Base-by-base conservation (phyloP, 2,888 invertebrate species). In the Cremastinae sp. region DNA sequence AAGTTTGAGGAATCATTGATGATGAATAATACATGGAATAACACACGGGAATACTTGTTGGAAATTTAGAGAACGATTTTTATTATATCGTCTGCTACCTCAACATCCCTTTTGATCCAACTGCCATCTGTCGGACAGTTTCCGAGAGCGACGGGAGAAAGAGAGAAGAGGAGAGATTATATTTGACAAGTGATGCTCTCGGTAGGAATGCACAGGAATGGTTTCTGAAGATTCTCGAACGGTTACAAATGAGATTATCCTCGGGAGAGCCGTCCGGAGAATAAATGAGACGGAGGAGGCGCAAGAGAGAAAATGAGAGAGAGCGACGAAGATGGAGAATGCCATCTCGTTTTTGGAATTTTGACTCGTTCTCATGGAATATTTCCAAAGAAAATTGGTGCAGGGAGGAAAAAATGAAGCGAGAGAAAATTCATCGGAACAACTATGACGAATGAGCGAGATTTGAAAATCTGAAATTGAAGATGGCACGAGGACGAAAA, bases 291-390 rank as follows among this genome's bases (percentile, higher is more conserved):
- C 58, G 14, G 45, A 28, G 35, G 37, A 28, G 22, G 20, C 20
- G 22, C 61, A 56, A 72, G 41, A 53, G 61, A 43, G 56, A 20
- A 59, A 35, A 20, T 45, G 61, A 58, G 14, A 58, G 55, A 55
- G 43, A 35, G 51, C 39, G 65, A 41, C 49, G 45, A 70, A 73
- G 78, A 75, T 76, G 80, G 73, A 79, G 75, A 70, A 79, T 78
- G 75, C 74, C 61, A 58, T 47, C 68, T 47, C 66, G 51, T 16
- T 58, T 62, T n/a, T 51, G 62, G 71, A 78, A 71, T 37, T 53
- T 71, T 72, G 47, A 47, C 66, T 59, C 59, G 56, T 78, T 22
- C 47, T 41, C n/a, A n/a, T n/a, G n/a, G n/a, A n/a, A n/a, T n/a
- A n/a, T n/a, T n/a, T n/a, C n/a, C n/a, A n/a, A n/a, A n/a, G n/a